Evolutionary conservation across 35 echinoderm and acorn worm genomes (phyloP), one percentile per base, ranked within the genome.

Genomic region (Ophioderma brevispina): DNA sequence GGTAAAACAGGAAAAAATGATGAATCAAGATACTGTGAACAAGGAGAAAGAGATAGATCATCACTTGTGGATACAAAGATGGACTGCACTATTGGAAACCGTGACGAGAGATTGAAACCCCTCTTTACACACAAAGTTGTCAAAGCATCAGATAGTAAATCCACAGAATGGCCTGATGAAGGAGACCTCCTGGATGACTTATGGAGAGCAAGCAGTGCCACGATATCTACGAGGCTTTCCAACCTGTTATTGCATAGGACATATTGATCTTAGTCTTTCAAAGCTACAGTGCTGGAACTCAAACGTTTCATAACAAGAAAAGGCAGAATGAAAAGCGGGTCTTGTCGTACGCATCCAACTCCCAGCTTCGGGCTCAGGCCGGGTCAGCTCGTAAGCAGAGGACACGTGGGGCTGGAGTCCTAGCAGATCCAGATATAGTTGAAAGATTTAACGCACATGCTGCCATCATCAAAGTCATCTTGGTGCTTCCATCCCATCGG

Each of bases 101-200:
- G 40, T 30, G 37, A 17, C 28, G 31, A 43, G 0, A 39, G 41
- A 15, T 83, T 83, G 40, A 40, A 83, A 25, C 0, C 81, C 18
- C 46, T 83, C 11, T 21, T 83, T 15, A 42, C 37, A 13, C 37
- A 83, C 46, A 1, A 0, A 43, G 81, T 83, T 4, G 46, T 83
- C 17, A 41, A 40, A 32, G 79, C 79, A 38, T 8, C 39, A 83
- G 81, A 80, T 80, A 80, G 36, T 80, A 0, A 80, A 80, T 35
- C 78, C 78, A 33, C 14, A 14, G 32, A 83, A 83, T 83, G 81
- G 81, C 39, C 81, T n/a, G 81, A 83, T n/a, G 8, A 11, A 21
- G 17, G 2, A 0, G 81, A 83, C 33, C 37, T 11, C 21, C 8
- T 23, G 25, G 13, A 42, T 31, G 81, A 17, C 13, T 38, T 50